Base-by-base conservation (phyloP, 2,888 invertebrate genomes). In the Tetranychus truncatus region DNA sequence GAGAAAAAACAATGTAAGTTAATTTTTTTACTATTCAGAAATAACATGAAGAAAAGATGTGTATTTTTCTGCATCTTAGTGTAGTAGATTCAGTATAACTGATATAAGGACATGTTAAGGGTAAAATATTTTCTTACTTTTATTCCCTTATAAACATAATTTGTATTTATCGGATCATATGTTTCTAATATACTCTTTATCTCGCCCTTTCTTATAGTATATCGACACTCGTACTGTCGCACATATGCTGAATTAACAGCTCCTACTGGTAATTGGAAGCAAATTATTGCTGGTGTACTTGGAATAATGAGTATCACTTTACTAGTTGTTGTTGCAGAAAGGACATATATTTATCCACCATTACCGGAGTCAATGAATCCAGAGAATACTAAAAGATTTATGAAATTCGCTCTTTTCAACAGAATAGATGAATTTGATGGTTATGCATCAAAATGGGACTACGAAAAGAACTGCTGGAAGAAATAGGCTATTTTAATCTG, bases 221-320 rank as follows among this genome's bases (percentile, higher is more conserved):
- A 99, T 86, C 88, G 97, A 77, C 88, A 91, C 1, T 91, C 91
- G 79, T 99, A 91, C 85, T 89, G 95, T 81, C 91, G 92, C 83
- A 99, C 97, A 18, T 92, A 90, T 82, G 86, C 90, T 0, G 99
- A 99, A 85, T 88, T 95, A 84, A 85, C 89, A 77, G 91, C 93
- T 0, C 90, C 91, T 34, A 88, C 88, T 3, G 93, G 92, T 3
- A 88, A 91, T 81, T 93, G 92, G 92, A 95, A 94, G 84, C n/a
- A 24, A 45, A 85, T 85, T 0, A 81, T 87, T 0, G 91, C 91
- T 65, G 44, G 73, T 73, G 11, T 18, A 46, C 65, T 73, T 65
- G n/a, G 21, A 20, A 55, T 46, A 1, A n/a, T 78, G 11, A 66
- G 74, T 1, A 44, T 76, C 1, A 74, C 76, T 15, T 44, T 76